Conservation (phyloP, 2,888 invertebrate species). For the Trissoscelio sp. region DNA sequence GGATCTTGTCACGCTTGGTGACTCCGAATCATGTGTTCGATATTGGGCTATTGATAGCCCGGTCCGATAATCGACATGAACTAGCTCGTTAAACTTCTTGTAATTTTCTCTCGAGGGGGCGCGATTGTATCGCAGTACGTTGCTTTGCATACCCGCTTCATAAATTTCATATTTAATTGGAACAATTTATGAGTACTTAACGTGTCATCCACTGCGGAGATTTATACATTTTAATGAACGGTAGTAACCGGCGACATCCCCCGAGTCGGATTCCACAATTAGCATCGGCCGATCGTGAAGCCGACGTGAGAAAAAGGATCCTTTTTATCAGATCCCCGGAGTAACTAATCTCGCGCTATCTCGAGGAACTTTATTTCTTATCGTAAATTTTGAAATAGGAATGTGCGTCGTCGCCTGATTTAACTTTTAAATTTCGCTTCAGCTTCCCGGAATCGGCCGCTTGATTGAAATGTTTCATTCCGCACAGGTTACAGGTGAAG, state of each 20-base stretch:
- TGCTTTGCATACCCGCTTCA: constrained; percentile 59
- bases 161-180: constrained; percentile 67
- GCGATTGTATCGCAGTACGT: constrained; percentile 37
- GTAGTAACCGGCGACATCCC: constrained; percentile 42
- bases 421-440: constrained; percentile 57
- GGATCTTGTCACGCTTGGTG: constrained; percentile 67
- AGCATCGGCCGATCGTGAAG: constrained; percentile 43
- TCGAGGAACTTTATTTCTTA: constrained; percentile 32
- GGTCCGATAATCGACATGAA: constrained; percentile 58
- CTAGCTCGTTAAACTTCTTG: constrained; percentile 65
- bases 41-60: constrained; percentile 63
- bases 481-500: constrained; percentile 57
- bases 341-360: constrained; percentile 58
- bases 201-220: constrained; percentile 40
- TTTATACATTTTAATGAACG: constrained; percentile 64
- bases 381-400: constrained; percentile 58
- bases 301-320: not conserved
- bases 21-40: constrained; percentile 64
- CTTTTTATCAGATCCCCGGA: constrained; percentile 47
- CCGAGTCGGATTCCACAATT: constrained; percentile 46
- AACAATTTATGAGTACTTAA: constrained; percentile 63
- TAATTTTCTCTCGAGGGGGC: constrained; percentile 25
- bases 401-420: constrained; percentile 61
- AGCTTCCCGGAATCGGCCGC: constrained; percentile 40
- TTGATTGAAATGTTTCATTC: constrained; percentile 65